A percentile compares a stretch with the other conserved stretches of the same genome.
phyloP scores from a whole-genome alignment of 2,888 invertebrate species.

The Eurois occulta region DNA sequence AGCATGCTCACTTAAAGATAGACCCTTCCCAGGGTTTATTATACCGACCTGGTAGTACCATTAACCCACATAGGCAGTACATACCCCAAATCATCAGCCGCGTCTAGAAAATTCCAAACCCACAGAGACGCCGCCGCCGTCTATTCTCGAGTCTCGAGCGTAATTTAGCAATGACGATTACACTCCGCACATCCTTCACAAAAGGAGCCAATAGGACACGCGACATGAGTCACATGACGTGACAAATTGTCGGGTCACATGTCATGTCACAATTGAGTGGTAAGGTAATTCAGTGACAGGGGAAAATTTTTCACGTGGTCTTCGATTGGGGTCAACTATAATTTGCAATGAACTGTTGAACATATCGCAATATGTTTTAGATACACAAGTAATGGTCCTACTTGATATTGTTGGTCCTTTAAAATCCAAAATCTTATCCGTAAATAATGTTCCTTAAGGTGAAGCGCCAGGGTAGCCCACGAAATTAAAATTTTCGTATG shows the following conservation, averaged over 20 bases:
- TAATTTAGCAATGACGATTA: slow-evolving; percentile 67
- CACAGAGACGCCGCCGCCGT: slow-evolving; percentile 26
- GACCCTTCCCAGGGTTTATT: background rate
- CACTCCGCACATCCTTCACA: slow-evolving; percentile 58
- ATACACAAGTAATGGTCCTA: background rate
- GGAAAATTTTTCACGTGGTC: slow-evolving; percentile 22
- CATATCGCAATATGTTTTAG: background rate
- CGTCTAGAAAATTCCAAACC: slow-evolving; percentile 34
- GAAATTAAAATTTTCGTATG: no score
- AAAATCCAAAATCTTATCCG: background rate
- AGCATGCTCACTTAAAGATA: background rate
- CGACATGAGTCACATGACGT: slow-evolving; percentile 55
- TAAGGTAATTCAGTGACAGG: slow-evolving; percentile 41
- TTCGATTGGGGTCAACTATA: slow-evolving; percentile 23
- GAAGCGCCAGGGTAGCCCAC: no score
- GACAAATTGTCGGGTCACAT: slow-evolving; percentile 52
- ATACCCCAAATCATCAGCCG: background rate
- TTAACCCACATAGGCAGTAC: background rate
- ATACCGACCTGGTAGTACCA: background rate
- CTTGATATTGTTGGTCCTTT: background rate
- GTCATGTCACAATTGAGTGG: slow-evolving; percentile 40
- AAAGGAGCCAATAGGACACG: slow-evolving; percentile 58
- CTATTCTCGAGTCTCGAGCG: slow-evolving; percentile 54
- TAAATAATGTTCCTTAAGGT: background rate
- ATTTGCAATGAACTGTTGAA: background rate